Evolutionary conservation across 2,797 vertebrate species (phyloP).

Genomic region (Telmatherina bonti): DNA sequence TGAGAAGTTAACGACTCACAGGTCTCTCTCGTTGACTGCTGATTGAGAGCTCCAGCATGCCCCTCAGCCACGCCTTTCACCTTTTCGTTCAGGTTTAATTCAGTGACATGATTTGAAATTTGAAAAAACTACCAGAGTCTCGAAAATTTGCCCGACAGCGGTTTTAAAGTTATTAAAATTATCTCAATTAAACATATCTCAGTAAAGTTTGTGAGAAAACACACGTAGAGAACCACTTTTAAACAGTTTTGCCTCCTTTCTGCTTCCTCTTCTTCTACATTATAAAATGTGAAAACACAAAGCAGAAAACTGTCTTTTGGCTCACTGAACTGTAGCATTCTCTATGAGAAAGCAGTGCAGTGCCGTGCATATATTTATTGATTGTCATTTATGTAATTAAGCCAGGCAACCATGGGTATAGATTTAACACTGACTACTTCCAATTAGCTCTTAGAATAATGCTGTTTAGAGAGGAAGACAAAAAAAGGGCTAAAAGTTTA

Average conservation of each 20-base stretch:
- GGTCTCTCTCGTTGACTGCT: constrained; percentile 40
- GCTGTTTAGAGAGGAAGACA: constrained; percentile 15
- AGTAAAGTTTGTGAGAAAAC: not conserved
- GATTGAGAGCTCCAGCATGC: constrained; percentile 29
- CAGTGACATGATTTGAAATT: not conserved
- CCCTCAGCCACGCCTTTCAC: constrained; percentile 3
- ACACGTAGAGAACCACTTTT: too few species aligned
- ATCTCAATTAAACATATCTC: not conserved
- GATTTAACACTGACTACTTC: not conserved
- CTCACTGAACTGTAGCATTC: not conserved
- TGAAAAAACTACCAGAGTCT: too few species aligned
- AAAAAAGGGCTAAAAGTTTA: constrained; percentile 12
- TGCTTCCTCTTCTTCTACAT: not conserved
- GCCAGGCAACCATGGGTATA: not conserved
- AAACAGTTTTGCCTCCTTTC: not conserved
- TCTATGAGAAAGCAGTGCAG: not conserved
- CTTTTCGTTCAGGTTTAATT: not conserved
- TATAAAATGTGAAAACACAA: not conserved
- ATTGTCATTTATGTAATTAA: constrained; percentile 14
- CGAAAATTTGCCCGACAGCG: too few species aligned
- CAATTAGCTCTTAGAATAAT: constrained; percentile 14
- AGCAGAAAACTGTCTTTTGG: not conserved
- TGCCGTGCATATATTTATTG: constrained; percentile 5
- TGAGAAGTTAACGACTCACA: constrained; percentile 36
- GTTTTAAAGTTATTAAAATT: not conserved